These are phyloP conservation scores for Bemisia tabaci DNA, from an alignment of 1,140 invertebrate genomes.

Conservation along the genomic window DNA sequence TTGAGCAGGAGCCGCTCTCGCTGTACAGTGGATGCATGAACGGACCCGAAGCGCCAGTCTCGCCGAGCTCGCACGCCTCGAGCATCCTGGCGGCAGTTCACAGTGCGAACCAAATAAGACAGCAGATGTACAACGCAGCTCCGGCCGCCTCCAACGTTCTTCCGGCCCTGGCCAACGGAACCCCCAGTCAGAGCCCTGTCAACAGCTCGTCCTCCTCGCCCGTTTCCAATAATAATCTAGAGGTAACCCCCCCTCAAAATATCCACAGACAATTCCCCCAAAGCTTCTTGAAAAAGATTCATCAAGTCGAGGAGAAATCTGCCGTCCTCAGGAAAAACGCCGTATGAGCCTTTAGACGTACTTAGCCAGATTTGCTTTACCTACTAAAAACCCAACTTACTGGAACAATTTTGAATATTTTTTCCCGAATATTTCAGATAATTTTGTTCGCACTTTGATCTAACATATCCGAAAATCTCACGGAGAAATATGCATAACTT, in stretches of 20 bases:
- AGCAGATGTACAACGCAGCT: conserved; percentile 53
- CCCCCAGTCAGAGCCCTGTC: conserved; percentile 14
- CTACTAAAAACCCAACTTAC: too few species aligned
- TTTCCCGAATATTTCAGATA: too few species aligned
- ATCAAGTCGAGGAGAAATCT: too few species aligned
- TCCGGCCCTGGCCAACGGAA: conserved; percentile 28
- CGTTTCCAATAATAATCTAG: conserved; percentile 18
- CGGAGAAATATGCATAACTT: too few species aligned
- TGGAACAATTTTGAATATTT: too few species aligned
- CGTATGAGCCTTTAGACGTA: too few species aligned
- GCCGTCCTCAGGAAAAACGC: too few species aligned
- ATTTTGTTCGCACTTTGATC: too few species aligned
- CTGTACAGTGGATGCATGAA: conserved; percentile 12
- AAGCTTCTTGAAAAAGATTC: neutral
- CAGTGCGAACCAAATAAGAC: conserved; percentile 51
- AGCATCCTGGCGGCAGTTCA: conserved; percentile 51
- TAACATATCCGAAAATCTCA: too few species aligned
- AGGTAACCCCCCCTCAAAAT: conserved; percentile 10
- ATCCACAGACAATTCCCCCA: neutral
- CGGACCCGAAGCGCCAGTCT: conserved; percentile 29
- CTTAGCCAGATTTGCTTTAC: too few species aligned
- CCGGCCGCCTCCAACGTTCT: conserved; percentile 35
- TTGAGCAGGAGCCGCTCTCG: conserved; percentile 9
- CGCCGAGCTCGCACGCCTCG: conserved; percentile 42
- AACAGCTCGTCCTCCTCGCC: conserved; percentile 12